Percentiles rank a stretch among this genome's conserved stretches.
Evolutionary conservation across 2,888 invertebrate species (phyloP).

Genomic region (Pachycephus smyrnensis): DNA sequence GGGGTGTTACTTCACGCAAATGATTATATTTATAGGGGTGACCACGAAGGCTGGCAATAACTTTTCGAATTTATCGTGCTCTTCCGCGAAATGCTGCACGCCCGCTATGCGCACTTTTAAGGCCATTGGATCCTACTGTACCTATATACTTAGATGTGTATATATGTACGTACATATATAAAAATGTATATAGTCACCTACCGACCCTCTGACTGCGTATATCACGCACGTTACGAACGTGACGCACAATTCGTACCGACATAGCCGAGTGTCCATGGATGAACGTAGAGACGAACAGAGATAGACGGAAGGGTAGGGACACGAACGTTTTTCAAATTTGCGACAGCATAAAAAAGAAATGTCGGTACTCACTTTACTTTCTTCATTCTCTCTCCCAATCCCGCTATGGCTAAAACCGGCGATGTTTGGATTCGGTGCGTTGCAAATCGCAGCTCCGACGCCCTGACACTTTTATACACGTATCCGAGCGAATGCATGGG

Average conservation of each 20-base stretch:
- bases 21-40: constrained; percentile 26
- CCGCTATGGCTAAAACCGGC: constrained; percentile 5
- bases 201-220: constrained; percentile 27
- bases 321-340: not conserved
- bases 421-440: constrained; percentile 36
- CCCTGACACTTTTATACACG: constrained; percentile 42
- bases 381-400: not conserved
- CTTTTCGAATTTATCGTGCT: constrained; percentile 58
- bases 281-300: not conserved
- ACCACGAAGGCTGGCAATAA: constrained; percentile 47
- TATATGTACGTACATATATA: not conserved
- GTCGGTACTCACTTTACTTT: not conserved
- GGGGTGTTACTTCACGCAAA: constrained; percentile 40
- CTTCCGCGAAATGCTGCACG: constrained; percentile 51
- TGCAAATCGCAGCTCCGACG: constrained; percentile 38
- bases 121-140: not conserved
- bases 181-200: not conserved
- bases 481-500: constrained; percentile 8
- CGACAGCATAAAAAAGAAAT: constrained; percentile 3
- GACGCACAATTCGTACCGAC: constrained; percentile 36
- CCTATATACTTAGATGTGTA: not conserved
- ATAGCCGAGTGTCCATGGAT: not conserved
- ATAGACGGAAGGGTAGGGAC: not conserved
- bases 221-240: constrained; percentile 34
- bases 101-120: not conserved